A percentile compares a stretch with the other conserved stretches of the same genome.
phyloP scores from a whole-genome alignment of 2,888 invertebrate genomes.

The Ptilodon capucinus region DNA sequence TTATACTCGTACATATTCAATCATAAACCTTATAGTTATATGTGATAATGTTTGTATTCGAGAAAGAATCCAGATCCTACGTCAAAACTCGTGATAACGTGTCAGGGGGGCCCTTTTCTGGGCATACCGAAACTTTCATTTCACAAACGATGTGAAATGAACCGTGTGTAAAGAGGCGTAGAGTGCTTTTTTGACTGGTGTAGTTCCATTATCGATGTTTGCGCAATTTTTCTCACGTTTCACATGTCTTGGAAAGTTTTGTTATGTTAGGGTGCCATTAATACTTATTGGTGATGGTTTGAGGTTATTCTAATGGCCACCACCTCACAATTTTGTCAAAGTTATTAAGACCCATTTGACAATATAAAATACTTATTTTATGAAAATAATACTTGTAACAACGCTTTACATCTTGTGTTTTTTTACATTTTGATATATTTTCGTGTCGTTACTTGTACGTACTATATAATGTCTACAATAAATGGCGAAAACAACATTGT shows the following conservation, averaged over 20 bases:
- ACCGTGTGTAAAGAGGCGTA: neutral
- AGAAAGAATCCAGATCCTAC: constrained; percentile 23
- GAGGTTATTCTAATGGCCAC: no score
- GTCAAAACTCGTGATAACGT: constrained; percentile 41
- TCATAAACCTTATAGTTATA: constrained; percentile 2
- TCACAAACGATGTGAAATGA: neutral
- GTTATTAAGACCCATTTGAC: no score
- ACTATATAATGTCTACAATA: no score
- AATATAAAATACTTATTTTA: no score
- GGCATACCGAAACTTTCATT: constrained; percentile 1
- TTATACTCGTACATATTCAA: neutral
- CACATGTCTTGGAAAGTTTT: constrained; percentile 9
- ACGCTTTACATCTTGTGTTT: no score
- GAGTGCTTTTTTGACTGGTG: constrained; percentile 1
- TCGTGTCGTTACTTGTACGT: no score
- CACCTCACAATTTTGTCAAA: no score
- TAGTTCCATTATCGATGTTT: neutral
- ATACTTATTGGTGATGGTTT: constrained; percentile 1
- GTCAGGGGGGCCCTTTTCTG: constrained; percentile 22
- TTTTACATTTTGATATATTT: no score
- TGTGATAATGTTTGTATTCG: constrained; percentile 16
- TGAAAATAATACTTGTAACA: no score
- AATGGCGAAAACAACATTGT: no score
- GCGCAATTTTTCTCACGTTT: constrained; percentile 4
- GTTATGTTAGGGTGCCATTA: constrained; percentile 1